Conservation (phyloP, 2,888 invertebrate species). For the Pyrocoelia pectoralis region DNA sequence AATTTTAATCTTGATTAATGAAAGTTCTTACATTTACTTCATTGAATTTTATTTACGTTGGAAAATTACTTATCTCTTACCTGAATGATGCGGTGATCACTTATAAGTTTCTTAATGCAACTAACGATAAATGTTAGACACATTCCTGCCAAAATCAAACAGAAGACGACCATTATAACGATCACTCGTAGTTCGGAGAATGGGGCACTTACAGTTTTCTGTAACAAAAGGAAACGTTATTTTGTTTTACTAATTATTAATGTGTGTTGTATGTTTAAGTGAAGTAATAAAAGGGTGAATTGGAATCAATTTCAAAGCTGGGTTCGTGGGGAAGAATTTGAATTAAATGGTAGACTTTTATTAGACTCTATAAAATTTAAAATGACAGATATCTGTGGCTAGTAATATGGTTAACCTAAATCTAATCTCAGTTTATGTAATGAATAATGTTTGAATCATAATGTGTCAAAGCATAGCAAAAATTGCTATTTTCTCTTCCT, state of each 20-base stretch:
- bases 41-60: not conserved
- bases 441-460: too few relatives aligned
- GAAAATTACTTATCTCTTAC: constrained; percentile 58
- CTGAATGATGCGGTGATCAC: constrained; percentile 87
- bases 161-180: constrained; percentile 88
- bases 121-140: constrained; percentile 89
- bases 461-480: too few relatives aligned
- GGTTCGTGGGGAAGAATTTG: too few relatives aligned
- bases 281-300: too few relatives aligned
- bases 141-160: constrained; percentile 86
- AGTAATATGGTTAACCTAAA: too few relatives aligned
- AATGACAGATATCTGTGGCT: too few relatives aligned
- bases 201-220: constrained; percentile 45
- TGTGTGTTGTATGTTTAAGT: not conserved
- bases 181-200: constrained; percentile 76
- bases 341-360: too few relatives aligned
- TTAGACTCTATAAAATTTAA: too few relatives aligned
- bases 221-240: constrained; percentile 16
- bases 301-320: too few relatives aligned
- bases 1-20: constrained; percentile 29
- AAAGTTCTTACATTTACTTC: not conserved
- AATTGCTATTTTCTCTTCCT: too few relatives aligned
- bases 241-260: not conserved
- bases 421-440: too few relatives aligned
- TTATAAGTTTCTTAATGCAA: constrained; percentile 84